Conservation (phyloP, 2,113 vertebrate species). For the Himantopus leucocephalus region DNA sequence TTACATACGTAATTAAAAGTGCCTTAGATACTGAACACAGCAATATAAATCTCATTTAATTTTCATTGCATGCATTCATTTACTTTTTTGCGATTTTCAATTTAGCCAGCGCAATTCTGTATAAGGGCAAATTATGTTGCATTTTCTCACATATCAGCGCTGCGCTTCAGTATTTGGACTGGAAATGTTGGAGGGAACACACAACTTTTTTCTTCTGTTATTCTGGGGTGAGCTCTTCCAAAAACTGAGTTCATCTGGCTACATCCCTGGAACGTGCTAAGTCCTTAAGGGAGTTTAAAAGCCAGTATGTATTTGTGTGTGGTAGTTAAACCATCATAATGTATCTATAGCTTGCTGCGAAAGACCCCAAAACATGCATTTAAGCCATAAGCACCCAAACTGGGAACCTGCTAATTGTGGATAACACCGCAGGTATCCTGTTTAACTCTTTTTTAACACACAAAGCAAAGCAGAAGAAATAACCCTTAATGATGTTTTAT, state of each 20-base stretch:
- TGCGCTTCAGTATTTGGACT: background rate
- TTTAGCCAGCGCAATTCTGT: background rate
- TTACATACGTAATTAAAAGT: conserved; percentile 49
- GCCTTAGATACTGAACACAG: background rate
- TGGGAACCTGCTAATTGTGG: background rate
- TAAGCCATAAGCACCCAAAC: background rate
- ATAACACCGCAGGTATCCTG: background rate
- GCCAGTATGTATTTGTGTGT: background rate
- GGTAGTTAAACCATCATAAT: background rate
- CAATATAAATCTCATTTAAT: conserved; percentile 39
- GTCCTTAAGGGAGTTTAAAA: background rate
- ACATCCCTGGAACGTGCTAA: background rate
- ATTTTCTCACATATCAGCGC: background rate
- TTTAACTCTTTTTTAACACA: background rate
- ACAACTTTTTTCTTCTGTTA: background rate
- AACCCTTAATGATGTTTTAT: background rate
- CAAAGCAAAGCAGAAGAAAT: background rate
- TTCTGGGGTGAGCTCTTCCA: background rate
- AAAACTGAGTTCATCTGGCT: background rate
- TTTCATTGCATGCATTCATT: conserved; percentile 6
- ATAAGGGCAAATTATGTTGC: background rate
- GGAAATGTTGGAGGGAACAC: background rate
- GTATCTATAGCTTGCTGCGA: background rate
- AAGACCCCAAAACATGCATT: background rate
- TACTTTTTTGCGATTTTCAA: background rate